Conservation (phyloP, 2,797 vertebrate genomes). For the Lerista edwardsae region DNA sequence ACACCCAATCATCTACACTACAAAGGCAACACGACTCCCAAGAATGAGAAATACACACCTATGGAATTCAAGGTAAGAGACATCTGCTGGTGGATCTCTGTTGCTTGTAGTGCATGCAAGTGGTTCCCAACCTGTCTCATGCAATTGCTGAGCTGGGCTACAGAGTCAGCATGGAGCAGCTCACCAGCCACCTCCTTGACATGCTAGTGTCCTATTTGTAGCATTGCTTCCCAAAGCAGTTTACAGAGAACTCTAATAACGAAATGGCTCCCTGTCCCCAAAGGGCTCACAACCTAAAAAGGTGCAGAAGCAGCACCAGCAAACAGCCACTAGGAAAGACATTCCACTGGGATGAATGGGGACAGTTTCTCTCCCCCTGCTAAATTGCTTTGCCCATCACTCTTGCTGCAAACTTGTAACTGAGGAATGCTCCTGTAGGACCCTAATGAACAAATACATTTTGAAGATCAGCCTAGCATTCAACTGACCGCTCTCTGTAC, state of each 20-base stretch:
- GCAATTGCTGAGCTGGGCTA: neutral
- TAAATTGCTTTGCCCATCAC: neutral
- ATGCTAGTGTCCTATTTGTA: neutral
- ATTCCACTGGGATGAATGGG: too few relatives aligned
- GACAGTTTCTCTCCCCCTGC: too few relatives aligned
- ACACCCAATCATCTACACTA: conserved; percentile 92
- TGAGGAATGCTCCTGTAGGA: neutral
- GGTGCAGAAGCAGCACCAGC: too few relatives aligned
- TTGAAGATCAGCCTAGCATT: neutral
- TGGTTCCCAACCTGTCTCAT: neutral
- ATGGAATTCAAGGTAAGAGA: conserved; percentile 95
- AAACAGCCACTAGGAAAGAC: too few relatives aligned
- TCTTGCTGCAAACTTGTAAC: neutral
- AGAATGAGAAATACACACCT: conserved; percentile 96
- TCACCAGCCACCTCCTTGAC: neutral
- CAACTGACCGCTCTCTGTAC: neutral
- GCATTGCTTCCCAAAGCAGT: neutral
- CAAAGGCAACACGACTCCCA: conserved; percentile 89
- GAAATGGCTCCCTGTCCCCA: too few relatives aligned
- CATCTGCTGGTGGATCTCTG: neutral
- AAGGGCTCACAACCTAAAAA: too few relatives aligned
- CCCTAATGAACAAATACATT: neutral
- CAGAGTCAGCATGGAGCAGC: neutral
- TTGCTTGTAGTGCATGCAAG: neutral
- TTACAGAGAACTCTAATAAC: too few relatives aligned